Evolutionary conservation across 2,888 invertebrate species (phyloP), one percentile per base, ranked within the genome.

Genomic region (Leucozona laternaria): DNA sequence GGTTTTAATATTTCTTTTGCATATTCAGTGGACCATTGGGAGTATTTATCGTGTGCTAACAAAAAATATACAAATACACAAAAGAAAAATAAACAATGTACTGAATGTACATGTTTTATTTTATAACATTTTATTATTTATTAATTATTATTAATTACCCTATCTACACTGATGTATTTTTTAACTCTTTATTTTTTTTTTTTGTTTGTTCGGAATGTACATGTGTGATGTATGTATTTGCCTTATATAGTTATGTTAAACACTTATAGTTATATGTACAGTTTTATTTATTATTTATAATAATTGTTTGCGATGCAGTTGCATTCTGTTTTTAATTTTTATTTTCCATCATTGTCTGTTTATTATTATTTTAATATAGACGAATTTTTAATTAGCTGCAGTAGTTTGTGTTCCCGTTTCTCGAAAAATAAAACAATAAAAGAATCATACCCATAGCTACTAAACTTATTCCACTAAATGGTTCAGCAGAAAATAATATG

Each of bases 81-180:
- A 25, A 15, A 34, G 28, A 53, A 62, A 64, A 37, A 45, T 11
- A 58, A 75, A 37, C 17, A 37, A 37, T n/a, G 7, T 28, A 40
- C 53, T 58, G 40, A 43, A 66, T 73, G 60, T 57, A 73, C 25
- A 25, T 68, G n/a, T 53, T 72, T 58, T 50, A 60, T 78, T 73
- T 11, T 50, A 77, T 55, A 66, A 62, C 48, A 72, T 80, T 78
- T 34, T 70, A 72, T 68, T 48, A 20, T 31, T 68, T 66, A 31
- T 48, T 48, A 57, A 45, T 48, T 31, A 48, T 66, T 68, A 85
- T 85, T 85, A 81, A 78, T 85, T 85, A 85, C 81, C 81, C 85
- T 85, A 85, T 77, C 85, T 85, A 85, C 77, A 81, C 77, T 81
- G 80, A 85, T 80, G 77, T 34, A 8, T 31, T 31, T 28, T 53